These are phyloP conservation scores for Erpetoichthys calabaricus DNA, from an alignment of 2,797 vertebrate species.

Conservation along the genomic window DNA sequence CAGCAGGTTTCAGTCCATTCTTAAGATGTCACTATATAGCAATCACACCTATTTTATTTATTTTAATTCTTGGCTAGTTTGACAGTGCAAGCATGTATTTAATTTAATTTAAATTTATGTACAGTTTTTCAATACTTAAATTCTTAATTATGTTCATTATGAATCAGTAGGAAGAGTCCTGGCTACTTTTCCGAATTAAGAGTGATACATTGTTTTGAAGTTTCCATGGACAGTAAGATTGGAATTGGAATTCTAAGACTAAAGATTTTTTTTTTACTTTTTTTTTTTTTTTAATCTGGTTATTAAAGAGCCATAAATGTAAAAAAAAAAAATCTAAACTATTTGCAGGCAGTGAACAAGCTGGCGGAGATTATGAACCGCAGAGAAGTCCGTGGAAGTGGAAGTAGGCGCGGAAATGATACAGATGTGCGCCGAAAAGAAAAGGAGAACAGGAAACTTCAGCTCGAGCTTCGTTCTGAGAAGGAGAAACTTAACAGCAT, in stretches of 20 bases:
- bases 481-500: constrained; percentile 86
- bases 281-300: neutral
- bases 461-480: constrained; percentile 88
- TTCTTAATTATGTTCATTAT: too few species aligned
- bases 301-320: neutral
- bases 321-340: neutral
- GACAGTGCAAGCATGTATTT: too few species aligned
- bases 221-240: too few species aligned
- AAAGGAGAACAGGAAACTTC: constrained; percentile 93
- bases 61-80: too few species aligned
- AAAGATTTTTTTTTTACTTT: constrained; percentile 6
- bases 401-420: constrained; percentile 86
- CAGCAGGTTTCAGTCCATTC: too few species aligned
- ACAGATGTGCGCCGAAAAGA: constrained; percentile 89
- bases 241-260: neutral
- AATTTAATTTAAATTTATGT: too few species aligned
- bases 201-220: too few species aligned
- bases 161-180: too few species aligned
- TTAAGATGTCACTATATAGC: too few species aligned
- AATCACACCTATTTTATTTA: too few species aligned
- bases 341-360: constrained; percentile 83
- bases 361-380: constrained; percentile 97
- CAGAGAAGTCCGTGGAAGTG: constrained; percentile 61
- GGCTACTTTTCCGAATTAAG: too few species aligned
- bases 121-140: too few species aligned